Conservation (phyloP, 2,888 invertebrate species). For the Hyppa rectilinea region DNA sequence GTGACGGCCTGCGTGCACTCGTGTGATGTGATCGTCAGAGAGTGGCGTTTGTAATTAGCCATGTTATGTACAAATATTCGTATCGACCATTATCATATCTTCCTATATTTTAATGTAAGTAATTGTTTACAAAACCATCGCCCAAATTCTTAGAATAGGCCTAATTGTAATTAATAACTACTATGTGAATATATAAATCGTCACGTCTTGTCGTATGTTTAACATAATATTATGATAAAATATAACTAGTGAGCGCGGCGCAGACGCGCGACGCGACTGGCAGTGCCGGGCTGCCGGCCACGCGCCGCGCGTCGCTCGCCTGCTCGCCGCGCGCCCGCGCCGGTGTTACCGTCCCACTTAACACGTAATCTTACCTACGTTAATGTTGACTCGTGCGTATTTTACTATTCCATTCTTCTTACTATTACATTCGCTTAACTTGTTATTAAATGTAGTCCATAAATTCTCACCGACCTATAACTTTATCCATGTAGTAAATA, state of each 20-base stretch:
- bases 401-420: conserved; percentile 65
- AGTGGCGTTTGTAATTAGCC: conserved; percentile 44
- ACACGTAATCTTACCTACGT: conserved; percentile 61
- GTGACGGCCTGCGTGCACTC: conserved; percentile 26
- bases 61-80: conserved; percentile 54
- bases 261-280: conserved; percentile 19
- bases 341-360: conserved; percentile 72
- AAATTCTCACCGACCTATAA: conserved; percentile 15
- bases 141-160: conserved; percentile 69
- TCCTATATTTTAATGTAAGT: conserved; percentile 67
- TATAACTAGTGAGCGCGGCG: conserved; percentile 37
- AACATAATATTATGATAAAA: conserved; percentile 40
- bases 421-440: conserved; percentile 56
- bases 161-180: conserved; percentile 55
- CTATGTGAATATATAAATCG: conserved; percentile 52
- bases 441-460: conserved; percentile 36
- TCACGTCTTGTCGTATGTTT: conserved; percentile 55
- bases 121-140: conserved; percentile 64
- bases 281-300: neutral
- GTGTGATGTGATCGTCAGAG: conserved; percentile 37
- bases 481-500: conserved; percentile 9
- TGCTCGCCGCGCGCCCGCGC: conserved; percentile 50
- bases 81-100: conserved; percentile 69
- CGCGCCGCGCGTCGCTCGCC: conserved; percentile 1
- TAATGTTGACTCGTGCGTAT: conserved; percentile 76